Evolutionary conservation across 2,113 vertebrate species (phyloP).

Genomic region (Lichenostomus cassidix): DNA sequence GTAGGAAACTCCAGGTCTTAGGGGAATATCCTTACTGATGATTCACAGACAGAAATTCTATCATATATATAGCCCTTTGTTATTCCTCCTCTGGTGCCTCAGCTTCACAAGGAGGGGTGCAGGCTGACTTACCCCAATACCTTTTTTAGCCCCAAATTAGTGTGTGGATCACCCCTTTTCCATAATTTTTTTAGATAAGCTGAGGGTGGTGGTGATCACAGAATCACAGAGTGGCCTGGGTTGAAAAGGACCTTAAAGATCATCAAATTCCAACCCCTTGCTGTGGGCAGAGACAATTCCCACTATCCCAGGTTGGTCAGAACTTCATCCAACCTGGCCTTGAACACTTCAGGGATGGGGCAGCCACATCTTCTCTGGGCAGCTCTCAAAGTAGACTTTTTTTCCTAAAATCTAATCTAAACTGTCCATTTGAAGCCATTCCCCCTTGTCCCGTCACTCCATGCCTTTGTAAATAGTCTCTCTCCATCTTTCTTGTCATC

Average conservation of each 20-base stretch:
- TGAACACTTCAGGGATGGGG: not conserved
- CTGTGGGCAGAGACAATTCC: not conserved
- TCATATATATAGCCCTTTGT: accelerated
- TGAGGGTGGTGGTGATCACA: not conserved
- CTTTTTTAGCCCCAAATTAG: not conserved
- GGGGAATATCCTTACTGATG: not conserved
- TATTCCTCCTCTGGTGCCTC: not conserved
- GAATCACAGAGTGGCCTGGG: not conserved
- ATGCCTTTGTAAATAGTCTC: not conserved
- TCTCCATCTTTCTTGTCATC: not conserved
- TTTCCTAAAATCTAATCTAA: not conserved
- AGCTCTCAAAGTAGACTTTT: not conserved
- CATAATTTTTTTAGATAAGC: not conserved
- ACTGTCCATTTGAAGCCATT: not conserved
- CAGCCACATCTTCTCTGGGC: accelerated
- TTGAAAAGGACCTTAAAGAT: not conserved
- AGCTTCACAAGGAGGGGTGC: not conserved
- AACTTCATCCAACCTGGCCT: not conserved
- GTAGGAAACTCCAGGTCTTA: not conserved
- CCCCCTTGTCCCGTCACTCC: too few relatives aligned
- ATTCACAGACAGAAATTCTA: not conserved
- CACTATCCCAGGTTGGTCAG: accelerated
- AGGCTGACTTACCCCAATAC: not conserved
- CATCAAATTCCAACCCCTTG: not conserved
- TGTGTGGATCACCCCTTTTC: not conserved